Evolutionary conservation across 2,888 invertebrate genomes (phyloP).

Genomic region (Hyppa rectilinea): DNA sequence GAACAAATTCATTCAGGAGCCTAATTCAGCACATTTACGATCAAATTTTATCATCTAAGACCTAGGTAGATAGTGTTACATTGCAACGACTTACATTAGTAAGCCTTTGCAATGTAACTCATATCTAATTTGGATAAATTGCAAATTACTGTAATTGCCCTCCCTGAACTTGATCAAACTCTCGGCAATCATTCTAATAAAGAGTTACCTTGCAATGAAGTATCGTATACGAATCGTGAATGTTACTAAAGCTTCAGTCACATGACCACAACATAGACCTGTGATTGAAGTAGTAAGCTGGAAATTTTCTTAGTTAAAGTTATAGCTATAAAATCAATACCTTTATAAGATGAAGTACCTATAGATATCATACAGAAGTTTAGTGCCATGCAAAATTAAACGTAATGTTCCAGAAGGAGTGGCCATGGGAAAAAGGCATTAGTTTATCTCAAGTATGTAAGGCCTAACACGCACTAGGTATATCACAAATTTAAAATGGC

Average conservation of each 20-base stretch:
- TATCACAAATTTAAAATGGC: too few species aligned
- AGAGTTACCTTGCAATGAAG: neutral
- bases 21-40: neutral
- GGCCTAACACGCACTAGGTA: too few species aligned
- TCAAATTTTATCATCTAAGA: too few species aligned
- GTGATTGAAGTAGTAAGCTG: neutral
- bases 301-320: neutral
- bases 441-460: neutral
- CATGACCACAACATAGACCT: neutral
- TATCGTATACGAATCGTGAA: neutral
- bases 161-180: neutral
- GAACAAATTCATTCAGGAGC: neutral
- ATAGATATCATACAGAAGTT: neutral
- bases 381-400: neutral
- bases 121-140: neutral
- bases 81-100: neutral
- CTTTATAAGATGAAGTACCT: neutral
- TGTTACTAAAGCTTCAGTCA: neutral
- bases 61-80: too few species aligned
- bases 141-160: neutral
- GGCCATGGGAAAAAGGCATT: neutral
- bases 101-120: neutral
- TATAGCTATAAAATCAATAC: neutral
- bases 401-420: too few species aligned
- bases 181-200: neutral